Percentiles rank a stretch among this genome's conserved stretches.
Conservation (phyloP, 2,888 invertebrate genomes). For the Leptinotarsa peninsularis region DNA sequence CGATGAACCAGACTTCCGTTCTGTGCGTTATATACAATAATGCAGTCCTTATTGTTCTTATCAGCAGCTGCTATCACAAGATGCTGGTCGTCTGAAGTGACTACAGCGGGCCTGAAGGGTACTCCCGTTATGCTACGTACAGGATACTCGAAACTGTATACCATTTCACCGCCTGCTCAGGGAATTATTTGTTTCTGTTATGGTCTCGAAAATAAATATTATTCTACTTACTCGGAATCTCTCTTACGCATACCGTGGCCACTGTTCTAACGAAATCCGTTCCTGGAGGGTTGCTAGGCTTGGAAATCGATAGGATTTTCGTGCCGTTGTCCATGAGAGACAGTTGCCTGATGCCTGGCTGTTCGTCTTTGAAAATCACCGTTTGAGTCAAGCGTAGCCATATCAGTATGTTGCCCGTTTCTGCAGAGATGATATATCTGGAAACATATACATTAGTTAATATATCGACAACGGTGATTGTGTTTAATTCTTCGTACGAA, state of each 20-base stretch:
- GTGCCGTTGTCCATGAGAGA: slow-evolving; percentile 80
- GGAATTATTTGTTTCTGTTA: background rate
- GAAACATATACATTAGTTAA: no score
- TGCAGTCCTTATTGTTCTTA: slow-evolving; percentile 80
- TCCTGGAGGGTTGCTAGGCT: slow-evolving; percentile 73
- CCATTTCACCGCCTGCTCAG: slow-evolving; percentile 75
- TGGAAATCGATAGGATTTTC: slow-evolving; percentile 81
- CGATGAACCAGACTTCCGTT: slow-evolving; percentile 75
- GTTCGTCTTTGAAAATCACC: slow-evolving; percentile 85
- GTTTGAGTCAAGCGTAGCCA: slow-evolving; percentile 85
- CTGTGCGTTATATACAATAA: slow-evolving; percentile 85
- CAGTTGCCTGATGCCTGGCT: slow-evolving; percentile 82
- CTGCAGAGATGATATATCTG: slow-evolving; percentile 86
- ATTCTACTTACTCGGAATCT: slow-evolving; percentile 75
- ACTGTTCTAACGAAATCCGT: slow-evolving; percentile 75
- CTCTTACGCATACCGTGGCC: slow-evolving; percentile 77
- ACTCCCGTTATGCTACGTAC: slow-evolving; percentile 78
- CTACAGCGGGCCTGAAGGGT: slow-evolving; percentile 80
- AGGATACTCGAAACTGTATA: slow-evolving; percentile 87
- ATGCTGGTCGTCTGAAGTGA: slow-evolving; percentile 85
- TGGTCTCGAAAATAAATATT: background rate
- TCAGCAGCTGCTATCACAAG: slow-evolving; percentile 86
- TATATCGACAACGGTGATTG: no score
- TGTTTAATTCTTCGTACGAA: no score
- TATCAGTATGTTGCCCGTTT: slow-evolving; percentile 90